Evolutionary conservation across 2,113 vertebrate genomes (phyloP).

Genomic region (Phoenicopterus ruber): DNA sequence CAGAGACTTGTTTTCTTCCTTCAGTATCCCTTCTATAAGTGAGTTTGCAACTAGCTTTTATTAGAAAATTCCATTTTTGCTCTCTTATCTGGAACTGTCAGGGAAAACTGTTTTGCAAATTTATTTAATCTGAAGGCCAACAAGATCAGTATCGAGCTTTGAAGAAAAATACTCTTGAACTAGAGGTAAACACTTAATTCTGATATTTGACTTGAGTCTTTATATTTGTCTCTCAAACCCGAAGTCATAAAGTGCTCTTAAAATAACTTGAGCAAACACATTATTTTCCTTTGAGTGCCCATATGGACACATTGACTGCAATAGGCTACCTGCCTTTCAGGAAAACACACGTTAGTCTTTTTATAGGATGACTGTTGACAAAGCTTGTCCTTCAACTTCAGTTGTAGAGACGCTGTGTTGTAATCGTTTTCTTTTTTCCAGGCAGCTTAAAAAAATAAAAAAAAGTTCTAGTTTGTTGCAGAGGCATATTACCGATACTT

Average conservation of each 20-base stretch:
- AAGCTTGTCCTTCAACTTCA: background rate
- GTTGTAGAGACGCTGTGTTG: background rate
- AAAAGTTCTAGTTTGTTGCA: background rate
- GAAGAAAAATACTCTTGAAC: background rate
- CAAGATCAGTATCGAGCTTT: fast-evolving
- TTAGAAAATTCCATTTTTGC: background rate
- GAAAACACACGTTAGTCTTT: background rate
- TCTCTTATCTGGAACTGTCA: background rate
- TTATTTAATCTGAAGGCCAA: background rate
- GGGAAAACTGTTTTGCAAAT: background rate
- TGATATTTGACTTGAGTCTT: background rate
- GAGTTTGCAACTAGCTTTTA: background rate
- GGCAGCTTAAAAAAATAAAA: background rate
- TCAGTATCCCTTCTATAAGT: background rate
- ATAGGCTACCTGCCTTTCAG: background rate
- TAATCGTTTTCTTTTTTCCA: background rate
- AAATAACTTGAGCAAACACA: background rate
- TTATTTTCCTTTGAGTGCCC: background rate
- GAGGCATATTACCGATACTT: background rate
- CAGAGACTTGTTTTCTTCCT: background rate
- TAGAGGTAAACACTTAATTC: background rate
- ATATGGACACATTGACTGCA: background rate
- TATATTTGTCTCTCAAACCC: background rate
- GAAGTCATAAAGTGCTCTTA: background rate
- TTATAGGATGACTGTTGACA: background rate